These are phyloP conservation scores for Sarcophaga bullata DNA, from an alignment of 1,140 invertebrate genomes.

Conservation along the genomic window DNA sequence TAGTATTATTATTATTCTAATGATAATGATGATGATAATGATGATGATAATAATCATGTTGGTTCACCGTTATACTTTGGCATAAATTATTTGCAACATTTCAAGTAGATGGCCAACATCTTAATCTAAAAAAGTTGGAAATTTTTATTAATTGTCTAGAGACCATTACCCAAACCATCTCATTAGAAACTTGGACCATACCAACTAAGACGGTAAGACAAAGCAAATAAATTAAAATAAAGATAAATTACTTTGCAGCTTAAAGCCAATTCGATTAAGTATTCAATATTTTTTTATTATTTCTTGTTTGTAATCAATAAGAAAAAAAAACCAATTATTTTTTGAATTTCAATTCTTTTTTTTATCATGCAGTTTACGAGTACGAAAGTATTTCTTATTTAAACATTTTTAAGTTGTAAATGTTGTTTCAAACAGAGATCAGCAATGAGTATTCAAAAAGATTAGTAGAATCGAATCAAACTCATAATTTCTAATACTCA, in stretches of 20 bases:
- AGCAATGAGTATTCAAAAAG: too few species aligned
- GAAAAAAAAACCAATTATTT: too few species aligned
- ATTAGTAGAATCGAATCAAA: too few species aligned
- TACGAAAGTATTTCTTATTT: too few species aligned
- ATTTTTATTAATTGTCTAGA: conserved; percentile 19
- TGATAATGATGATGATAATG: neutral
- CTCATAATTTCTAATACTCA: too few species aligned
- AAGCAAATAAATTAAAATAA: neutral
- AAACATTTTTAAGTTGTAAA: too few species aligned
- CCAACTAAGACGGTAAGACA: neutral
- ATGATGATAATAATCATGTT: neutral
- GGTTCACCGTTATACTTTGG: neutral
- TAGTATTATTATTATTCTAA: neutral
- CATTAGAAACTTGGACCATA: neutral
- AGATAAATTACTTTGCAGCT: neutral
- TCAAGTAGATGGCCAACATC: neutral
- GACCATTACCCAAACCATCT: conserved; percentile 6
- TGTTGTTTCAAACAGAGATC: too few species aligned
- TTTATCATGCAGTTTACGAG: too few species aligned
- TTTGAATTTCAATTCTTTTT: too few species aligned
- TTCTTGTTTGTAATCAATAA: too few species aligned
- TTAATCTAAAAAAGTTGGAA: neutral
- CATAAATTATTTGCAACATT: neutral
- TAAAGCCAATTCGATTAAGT: neutral
- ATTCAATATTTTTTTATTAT: too few species aligned